Percentiles rank a stretch among this genome's conserved stretches.
Evolutionary conservation across 2,797 vertebrate genomes (phyloP).

Genomic region (Fistularia tabacaria): DNA sequence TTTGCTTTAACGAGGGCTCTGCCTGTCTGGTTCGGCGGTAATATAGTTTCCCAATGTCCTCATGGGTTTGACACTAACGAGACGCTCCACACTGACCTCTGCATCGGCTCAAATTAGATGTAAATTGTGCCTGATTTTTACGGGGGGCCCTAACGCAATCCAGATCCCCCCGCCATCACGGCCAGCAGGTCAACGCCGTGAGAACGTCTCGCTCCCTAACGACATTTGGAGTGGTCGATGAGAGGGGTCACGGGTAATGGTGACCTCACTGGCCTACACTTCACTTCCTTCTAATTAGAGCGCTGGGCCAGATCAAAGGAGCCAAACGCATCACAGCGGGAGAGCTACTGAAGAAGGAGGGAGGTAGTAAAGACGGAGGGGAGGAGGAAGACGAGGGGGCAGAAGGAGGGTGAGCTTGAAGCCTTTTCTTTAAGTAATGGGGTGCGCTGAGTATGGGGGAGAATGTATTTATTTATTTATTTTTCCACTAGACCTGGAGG

Average conservation of each 20-base stretch:
- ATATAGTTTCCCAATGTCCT: slow-evolving; percentile 34
- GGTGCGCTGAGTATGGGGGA: slow-evolving; percentile 43
- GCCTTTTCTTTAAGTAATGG: slow-evolving; percentile 72
- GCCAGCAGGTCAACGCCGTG: slow-evolving; percentile 78
- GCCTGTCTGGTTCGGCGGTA: slow-evolving; percentile 43
- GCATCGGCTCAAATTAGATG: slow-evolving; percentile 75
- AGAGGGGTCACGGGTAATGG: slow-evolving; percentile 85
- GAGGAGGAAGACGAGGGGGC: slow-evolving; percentile 69
- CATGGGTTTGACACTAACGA: slow-evolving; percentile 67
- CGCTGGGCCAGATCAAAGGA: slow-evolving; percentile 90
- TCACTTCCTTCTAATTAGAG: slow-evolving; percentile 99
- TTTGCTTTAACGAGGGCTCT: slow-evolving; percentile 48
- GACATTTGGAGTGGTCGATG: slow-evolving; percentile 88
- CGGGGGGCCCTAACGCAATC: slow-evolving; percentile 81
- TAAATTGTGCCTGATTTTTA: slow-evolving; percentile 80
- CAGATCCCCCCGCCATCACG: slow-evolving; percentile 71
- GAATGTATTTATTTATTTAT: slow-evolving; percentile 59
- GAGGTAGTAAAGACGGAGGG: slow-evolving; percentile 60
- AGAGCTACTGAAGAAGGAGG: slow-evolving; percentile 86
- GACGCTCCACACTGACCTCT: slow-evolving; percentile 67
- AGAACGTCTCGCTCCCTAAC: slow-evolving; percentile 83
- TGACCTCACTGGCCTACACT: slow-evolving; percentile 93
- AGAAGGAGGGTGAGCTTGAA: slow-evolving; percentile 40
- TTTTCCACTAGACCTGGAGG: slow-evolving; percentile 88
- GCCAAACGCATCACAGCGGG: slow-evolving; percentile 85